Conservation (phyloP, 2,888 invertebrate genomes). For the Galerucella calmariensis region DNA sequence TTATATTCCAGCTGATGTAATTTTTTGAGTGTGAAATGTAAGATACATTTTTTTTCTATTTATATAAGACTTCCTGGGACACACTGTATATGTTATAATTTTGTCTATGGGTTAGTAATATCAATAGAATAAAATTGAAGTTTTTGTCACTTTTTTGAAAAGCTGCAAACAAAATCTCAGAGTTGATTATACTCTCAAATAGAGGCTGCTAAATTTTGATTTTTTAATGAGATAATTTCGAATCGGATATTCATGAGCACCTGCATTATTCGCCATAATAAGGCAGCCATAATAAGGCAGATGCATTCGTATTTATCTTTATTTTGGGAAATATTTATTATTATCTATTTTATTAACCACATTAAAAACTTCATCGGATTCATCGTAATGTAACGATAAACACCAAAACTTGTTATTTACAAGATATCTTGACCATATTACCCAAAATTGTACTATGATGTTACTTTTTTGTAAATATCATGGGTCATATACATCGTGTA, state of each 20-base stretch:
- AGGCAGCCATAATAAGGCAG: not conserved
- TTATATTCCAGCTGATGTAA: too few relatives aligned
- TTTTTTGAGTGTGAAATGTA: too few relatives aligned
- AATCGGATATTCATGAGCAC: not conserved
- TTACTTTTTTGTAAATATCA: slow-evolving; percentile 1
- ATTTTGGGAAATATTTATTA: not conserved
- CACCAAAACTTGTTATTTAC: not conserved
- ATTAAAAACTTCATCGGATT: not conserved
- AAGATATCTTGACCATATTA: not conserved
- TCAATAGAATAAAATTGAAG: too few relatives aligned
- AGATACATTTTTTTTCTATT: too few relatives aligned
- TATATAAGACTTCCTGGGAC: too few relatives aligned
- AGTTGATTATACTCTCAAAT: not conserved
- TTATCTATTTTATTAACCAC: not conserved
- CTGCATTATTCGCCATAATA: not conserved
- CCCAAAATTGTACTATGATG: not conserved
- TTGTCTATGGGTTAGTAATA: too few relatives aligned
- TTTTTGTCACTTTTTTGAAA: too few relatives aligned
- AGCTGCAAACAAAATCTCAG: too few relatives aligned
- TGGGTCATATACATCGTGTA: not conserved
- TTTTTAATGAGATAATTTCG: not conserved
- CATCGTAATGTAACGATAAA: not conserved
- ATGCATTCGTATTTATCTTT: not conserved
- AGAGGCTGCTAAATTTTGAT: not conserved
- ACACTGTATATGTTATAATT: too few relatives aligned